Evolutionary conservation across 2,113 vertebrate species (phyloP).

Genomic region (Coryphaenoides rupestris): DNA sequence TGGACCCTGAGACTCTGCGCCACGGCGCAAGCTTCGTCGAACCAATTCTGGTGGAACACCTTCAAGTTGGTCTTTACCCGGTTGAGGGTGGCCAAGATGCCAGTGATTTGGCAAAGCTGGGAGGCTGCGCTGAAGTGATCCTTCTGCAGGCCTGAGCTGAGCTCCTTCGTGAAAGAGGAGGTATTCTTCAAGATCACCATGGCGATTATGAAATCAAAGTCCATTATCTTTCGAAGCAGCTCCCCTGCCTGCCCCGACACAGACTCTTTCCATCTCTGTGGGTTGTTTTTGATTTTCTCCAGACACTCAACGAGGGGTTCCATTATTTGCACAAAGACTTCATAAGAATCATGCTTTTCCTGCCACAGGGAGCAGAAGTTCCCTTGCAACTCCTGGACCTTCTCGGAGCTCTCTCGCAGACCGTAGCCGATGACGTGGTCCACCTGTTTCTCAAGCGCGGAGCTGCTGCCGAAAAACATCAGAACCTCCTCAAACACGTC

Average conservation of each 20-base stretch:
- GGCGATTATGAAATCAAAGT: conserved; percentile 92
- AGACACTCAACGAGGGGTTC: conserved; percentile 86
- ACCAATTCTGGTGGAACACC: conserved; percentile 97
- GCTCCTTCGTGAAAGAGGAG: conserved; percentile 87
- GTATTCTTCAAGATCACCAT: conserved; percentile 87
- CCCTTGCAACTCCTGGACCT: conserved; percentile 83
- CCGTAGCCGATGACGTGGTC: conserved; percentile 81
- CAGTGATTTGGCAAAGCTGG: conserved; percentile 88
- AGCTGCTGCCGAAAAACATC: conserved; percentile 80
- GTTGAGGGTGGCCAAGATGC: conserved; percentile 89
- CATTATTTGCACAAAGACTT: conserved; percentile 87
- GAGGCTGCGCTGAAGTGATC: conserved; percentile 90
- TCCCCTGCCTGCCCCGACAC: conserved; percentile 75
- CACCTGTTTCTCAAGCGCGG: conserved; percentile 79
- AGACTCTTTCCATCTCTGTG: conserved; percentile 75
- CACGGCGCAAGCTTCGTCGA: conserved; percentile 87
- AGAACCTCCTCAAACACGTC: conserved; percentile 85
- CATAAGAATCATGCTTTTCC: conserved; percentile 86
- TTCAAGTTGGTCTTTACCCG: conserved; percentile 95
- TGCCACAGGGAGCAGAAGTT: conserved; percentile 83
- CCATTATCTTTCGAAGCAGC: conserved; percentile 79
- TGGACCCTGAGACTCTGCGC: conserved; percentile 82
- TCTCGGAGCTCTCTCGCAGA: conserved; percentile 83
- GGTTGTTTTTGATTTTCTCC: conserved; percentile 80
- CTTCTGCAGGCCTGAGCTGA: conserved; percentile 90